Evolutionary conservation across 2,888 invertebrate genomes (phyloP).

Genomic region (Torymus auratus): DNA sequence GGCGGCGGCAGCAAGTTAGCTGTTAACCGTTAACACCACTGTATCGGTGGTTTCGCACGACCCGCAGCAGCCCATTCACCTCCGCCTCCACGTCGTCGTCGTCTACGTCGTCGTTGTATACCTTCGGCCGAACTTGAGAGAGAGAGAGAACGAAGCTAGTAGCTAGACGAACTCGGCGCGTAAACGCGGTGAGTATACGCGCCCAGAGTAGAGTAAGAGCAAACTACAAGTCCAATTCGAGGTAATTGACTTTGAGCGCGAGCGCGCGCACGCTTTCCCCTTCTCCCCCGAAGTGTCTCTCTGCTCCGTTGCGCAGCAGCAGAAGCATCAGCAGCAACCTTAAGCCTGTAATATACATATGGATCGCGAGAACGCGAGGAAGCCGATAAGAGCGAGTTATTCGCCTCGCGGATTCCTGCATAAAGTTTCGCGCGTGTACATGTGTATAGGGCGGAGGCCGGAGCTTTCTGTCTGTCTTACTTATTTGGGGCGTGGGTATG

Average conservation of each 20-base stretch:
- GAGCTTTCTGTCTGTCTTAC: slow-evolving; percentile 25
- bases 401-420: slow-evolving; percentile 57
- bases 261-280: background rate
- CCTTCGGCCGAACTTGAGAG: slow-evolving; percentile 28
- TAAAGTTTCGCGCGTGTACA: slow-evolving; percentile 54
- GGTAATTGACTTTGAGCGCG: slow-evolving; percentile 64
- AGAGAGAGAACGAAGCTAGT: background rate
- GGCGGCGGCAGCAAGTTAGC: slow-evolving; percentile 48
- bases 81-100: background rate
- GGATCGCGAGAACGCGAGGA: slow-evolving; percentile 54
- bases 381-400: slow-evolving; percentile 61
- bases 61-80: slow-evolving; percentile 29
- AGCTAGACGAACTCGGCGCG: no score
- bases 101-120: background rate
- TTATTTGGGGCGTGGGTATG: background rate
- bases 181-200: no score
- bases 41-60: slow-evolving; percentile 57
- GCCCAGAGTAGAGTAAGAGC: background rate
- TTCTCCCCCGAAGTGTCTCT: slow-evolving; percentile 12
- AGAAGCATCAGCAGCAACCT: slow-evolving; percentile 27
- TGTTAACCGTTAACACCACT: slow-evolving; percentile 59
- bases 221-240: slow-evolving; percentile 64
- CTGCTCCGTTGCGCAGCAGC: background rate
- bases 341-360: slow-evolving; percentile 62
- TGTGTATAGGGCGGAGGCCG: background rate